Base-by-base conservation (phyloP, 2,888 invertebrate genomes). In the Phyllotreta striolata region DNA sequence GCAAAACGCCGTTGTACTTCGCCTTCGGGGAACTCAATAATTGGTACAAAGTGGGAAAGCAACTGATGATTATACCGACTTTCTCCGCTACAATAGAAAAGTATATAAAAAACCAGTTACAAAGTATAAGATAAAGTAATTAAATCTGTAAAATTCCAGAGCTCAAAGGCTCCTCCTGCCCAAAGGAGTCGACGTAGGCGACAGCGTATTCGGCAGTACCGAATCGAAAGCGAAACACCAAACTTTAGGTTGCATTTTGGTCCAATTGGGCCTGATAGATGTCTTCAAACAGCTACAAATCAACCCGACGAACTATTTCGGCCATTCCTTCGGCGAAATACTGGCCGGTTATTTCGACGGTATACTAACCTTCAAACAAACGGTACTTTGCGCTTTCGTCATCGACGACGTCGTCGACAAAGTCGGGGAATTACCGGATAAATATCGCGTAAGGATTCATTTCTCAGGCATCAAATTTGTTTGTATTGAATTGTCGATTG, bases 291-390 rank as follows among this genome's bases (percentile, higher is more conserved):
- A 82, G 7, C 70, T 86, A 61, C 84, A 84, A 51, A 10, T 80
- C 0, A 59, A 69, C n/a, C 72, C 74, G 3, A 71, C 72, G 43
- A 60, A 61, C 6, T 60, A 74, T 8, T 67, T 76, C 35, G 79
- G 96, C 1, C 93, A 95, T 80, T 95, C 95, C 4, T 91, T 93
- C 0, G 96, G 97, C 9, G 96, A 96, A 79, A 83, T 97, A 1
- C 92, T 91, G 0, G 95, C 95, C 79, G 95, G 92, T 0, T 97
- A 97, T 82, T 94, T 93, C 4, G 95, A 96, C 78, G 93, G 92
- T 0, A 89, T 91, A 67, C 87, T 96, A 68, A 92, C 92, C 0
- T 87, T 91, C 0, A 91, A 93, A 73, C 90, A 96, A 81, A 89
- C 91, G 81, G 87, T 95, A 64, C 81, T 92, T 2, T 86, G 90